Conservation (phyloP, 2,113 vertebrate species). For the Calidris pygmaea region DNA sequence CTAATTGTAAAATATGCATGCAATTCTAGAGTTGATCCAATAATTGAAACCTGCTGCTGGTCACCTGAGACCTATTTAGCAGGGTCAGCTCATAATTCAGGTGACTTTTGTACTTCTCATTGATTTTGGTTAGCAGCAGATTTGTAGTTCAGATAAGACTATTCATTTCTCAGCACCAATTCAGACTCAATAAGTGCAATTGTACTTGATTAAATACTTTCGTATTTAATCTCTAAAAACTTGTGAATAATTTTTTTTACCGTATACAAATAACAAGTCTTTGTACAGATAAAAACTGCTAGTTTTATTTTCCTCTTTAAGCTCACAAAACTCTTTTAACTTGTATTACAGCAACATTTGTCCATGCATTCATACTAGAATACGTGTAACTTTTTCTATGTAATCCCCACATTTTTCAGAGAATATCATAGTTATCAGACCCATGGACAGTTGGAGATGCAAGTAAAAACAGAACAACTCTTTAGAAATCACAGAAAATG, state of each 20-base stretch:
- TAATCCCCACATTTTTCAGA: background rate
- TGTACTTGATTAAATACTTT: background rate
- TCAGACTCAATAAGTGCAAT: background rate
- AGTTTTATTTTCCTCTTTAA: background rate
- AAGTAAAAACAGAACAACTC: background rate
- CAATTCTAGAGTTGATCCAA: background rate
- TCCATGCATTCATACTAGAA: background rate
- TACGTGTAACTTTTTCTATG: background rate
- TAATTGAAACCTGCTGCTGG: conserved; percentile 20
- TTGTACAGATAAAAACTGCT: background rate
- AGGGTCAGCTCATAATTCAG: conserved; percentile 19
- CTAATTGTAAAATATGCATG: conserved; percentile 35
- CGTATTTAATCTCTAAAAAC: background rate
- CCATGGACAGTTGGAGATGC: background rate
- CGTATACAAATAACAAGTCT: background rate
- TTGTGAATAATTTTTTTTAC: background rate
- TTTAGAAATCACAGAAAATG: background rate
- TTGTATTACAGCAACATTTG: background rate
- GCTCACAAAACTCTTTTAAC: background rate
- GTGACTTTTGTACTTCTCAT: conserved; percentile 27
- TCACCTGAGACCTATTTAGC: conserved; percentile 29
- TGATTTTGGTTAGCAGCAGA: conserved; percentile 45
- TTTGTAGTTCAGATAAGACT: conserved; percentile 2
- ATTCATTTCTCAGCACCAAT: background rate
- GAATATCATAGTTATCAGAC: background rate